A percentile compares a stretch with the other conserved stretches of the same genome.
Evolutionary conservation across 2,113 vertebrate genomes (phyloP).

Genomic region (Aramus guarauna): DNA sequence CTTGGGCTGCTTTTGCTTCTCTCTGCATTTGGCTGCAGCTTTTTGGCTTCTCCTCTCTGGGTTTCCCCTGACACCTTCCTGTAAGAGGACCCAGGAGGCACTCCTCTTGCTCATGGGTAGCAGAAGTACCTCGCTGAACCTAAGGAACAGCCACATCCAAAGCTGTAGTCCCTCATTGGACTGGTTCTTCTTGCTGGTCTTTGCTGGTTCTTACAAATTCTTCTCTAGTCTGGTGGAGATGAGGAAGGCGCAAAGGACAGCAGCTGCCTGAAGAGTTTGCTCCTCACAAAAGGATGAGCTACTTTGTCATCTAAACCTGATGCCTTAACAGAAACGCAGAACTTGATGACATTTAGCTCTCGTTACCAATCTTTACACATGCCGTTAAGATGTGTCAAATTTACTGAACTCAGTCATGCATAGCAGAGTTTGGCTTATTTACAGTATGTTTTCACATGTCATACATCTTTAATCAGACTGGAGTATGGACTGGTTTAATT

Average conservation of each 20-base stretch:
- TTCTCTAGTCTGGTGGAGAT: neutral
- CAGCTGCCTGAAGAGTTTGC: neutral
- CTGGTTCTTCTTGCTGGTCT: neutral
- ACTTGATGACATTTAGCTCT: neutral
- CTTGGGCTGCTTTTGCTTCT: neutral
- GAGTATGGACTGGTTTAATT: neutral
- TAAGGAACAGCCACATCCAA: neutral
- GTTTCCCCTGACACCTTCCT: neutral
- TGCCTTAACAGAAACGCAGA: neutral
- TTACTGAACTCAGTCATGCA: neutral
- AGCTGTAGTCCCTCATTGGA: neutral
- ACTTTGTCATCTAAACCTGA: neutral
- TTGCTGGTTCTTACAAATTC: neutral
- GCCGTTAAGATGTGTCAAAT: neutral
- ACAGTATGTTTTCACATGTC: neutral
- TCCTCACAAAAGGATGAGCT: neutral
- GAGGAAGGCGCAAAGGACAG: neutral
- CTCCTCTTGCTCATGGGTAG: neutral
- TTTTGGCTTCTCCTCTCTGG: neutral
- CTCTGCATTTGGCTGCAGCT: neutral
- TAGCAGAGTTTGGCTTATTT: conserved; percentile 9
- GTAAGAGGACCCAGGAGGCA: neutral
- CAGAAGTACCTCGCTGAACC: neutral
- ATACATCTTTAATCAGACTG: neutral
- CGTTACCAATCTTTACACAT: neutral